Conservation (phyloP, 2,888 invertebrate species). For the Drosophila ezoana region DNA sequence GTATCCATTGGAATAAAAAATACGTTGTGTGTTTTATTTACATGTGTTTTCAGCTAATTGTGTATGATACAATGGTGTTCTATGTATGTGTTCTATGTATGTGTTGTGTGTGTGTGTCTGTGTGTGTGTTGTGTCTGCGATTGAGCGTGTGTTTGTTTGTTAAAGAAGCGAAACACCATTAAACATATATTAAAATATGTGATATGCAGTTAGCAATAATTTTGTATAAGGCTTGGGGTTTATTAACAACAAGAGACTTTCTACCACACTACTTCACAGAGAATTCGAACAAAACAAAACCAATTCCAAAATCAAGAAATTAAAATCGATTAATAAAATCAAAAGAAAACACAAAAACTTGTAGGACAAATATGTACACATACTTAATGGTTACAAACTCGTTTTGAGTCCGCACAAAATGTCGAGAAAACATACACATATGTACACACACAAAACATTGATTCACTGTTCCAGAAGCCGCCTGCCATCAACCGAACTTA, state of each 20-base stretch:
- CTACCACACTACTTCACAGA: constrained; percentile 58
- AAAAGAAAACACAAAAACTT: constrained; percentile 6
- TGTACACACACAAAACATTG: neutral
- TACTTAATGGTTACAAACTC: constrained; percentile 16
- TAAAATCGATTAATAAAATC: constrained; percentile 3
- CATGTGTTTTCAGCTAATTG: constrained; percentile 48
- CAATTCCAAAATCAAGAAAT: constrained; percentile 13
- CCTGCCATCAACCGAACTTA: constrained; percentile 9
- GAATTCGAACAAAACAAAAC: constrained; percentile 41
- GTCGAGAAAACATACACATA: constrained; percentile 5
- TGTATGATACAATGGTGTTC: constrained; percentile 39
- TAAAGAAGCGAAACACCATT: constrained; percentile 58
- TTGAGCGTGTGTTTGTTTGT: constrained; percentile 13
- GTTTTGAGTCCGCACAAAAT: constrained; percentile 9
- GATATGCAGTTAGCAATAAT: constrained; percentile 46
- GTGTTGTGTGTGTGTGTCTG: constrained; percentile 18
- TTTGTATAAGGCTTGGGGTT: constrained; percentile 32
- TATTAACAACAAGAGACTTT: constrained; percentile 40
- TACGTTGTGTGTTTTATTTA: constrained; percentile 40
- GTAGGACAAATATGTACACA: constrained; percentile 35
- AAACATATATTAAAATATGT: constrained; percentile 52
- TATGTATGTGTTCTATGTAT: constrained; percentile 7
- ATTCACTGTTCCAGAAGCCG: constrained; percentile 11
- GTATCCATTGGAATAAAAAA: constrained; percentile 21
- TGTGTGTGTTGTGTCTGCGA: constrained; percentile 4